Conservation (phyloP, 2,888 invertebrate genomes). For the Zeuzera pyrina region DNA sequence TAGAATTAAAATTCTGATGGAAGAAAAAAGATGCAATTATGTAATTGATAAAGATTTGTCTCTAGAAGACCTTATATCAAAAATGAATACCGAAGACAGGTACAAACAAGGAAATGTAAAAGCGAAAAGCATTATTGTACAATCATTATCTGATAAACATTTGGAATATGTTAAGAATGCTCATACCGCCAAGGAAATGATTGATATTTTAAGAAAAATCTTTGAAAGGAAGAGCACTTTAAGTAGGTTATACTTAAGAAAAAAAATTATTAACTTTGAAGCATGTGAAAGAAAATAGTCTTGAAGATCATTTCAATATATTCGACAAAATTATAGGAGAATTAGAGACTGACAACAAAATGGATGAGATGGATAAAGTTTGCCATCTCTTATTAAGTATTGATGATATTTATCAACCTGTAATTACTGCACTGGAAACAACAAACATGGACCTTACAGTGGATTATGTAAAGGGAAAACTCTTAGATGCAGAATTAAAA, state of each 20-base stretch:
- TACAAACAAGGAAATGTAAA: too few species aligned
- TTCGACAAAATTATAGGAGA: not conserved
- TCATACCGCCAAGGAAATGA: not conserved
- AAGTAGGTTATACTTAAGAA: not conserved
- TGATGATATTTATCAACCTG: not conserved
- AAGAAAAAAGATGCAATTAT: not conserved
- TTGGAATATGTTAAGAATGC: not conserved
- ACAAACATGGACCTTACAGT: not conserved
- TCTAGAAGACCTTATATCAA: not conserved
- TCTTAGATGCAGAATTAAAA: not conserved
- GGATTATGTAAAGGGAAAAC: not conserved
- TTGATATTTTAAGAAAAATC: not conserved
- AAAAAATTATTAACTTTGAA: not conserved
- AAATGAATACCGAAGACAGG: too few species aligned
- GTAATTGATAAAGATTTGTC: not conserved
- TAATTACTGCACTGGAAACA: not conserved
- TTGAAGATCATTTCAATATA: not conserved
- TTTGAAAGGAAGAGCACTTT: not conserved
- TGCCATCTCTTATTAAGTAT: not conserved
- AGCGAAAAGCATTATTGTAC: too few species aligned
- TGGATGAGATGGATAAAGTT: not conserved
- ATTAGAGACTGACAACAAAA: not conserved
- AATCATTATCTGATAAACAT: not conserved
- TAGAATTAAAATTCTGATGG: not conserved
- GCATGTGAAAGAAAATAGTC: not conserved